Conservation (phyloP, 2,888 invertebrate genomes). For the Agriopis aurantiaria region DNA sequence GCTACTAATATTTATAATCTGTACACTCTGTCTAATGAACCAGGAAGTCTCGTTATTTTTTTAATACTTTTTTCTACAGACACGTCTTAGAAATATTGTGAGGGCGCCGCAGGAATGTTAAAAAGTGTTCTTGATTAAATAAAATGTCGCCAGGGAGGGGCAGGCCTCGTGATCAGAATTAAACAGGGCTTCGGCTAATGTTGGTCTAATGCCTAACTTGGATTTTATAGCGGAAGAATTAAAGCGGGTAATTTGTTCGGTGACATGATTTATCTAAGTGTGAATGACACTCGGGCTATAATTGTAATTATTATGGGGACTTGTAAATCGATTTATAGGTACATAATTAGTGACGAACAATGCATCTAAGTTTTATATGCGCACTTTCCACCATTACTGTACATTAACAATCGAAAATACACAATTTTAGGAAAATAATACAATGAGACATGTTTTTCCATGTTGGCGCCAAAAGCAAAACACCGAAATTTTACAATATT, state of each 20-base stretch:
- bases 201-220: conserved; percentile 37
- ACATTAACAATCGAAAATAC: no score
- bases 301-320: conserved; percentile 10
- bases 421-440: no score
- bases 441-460: no score
- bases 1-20: conserved; percentile 18
- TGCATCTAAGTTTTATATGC: no score
- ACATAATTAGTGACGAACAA: not conserved
- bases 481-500: no score
- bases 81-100: conserved; percentile 67
- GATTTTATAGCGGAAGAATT: conserved; percentile 49
- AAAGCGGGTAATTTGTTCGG: conserved; percentile 42
- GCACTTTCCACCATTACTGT: no score
- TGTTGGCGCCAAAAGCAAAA: no score
- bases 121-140: conserved; percentile 84
- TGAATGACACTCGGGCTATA: conserved; percentile 37
- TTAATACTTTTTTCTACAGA: conserved; percentile 52
- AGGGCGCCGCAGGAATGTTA: conserved; percentile 74
- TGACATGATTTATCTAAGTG: conserved; percentile 40
- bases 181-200: conserved; percentile 41
- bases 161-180: conserved; percentile 74
- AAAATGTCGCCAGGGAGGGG: conserved; percentile 72
- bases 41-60: conserved; percentile 61
- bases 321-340: not conserved
- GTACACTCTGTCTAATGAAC: conserved; percentile 42